phyloP scores from a whole-genome alignment of 1,140 invertebrate genomes.

The Bombus confusus region DNA sequence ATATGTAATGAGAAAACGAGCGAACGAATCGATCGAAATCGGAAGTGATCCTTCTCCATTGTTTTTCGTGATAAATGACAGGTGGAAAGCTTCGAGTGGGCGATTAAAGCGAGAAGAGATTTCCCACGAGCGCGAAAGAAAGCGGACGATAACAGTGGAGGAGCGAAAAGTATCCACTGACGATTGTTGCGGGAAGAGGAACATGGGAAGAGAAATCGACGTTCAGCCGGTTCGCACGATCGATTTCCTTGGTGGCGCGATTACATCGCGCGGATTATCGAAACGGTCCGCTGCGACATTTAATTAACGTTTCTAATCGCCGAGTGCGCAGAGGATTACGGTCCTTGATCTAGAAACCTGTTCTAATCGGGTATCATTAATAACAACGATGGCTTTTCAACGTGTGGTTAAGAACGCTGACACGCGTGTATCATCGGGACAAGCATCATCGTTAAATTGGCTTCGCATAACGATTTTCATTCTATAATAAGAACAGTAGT shows the following conservation, averaged over 20 bases:
- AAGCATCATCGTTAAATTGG: neutral
- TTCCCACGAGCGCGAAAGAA: constrained; percentile 49
- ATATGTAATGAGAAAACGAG: too few relatives aligned
- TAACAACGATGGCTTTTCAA: neutral
- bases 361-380: constrained; percentile 33
- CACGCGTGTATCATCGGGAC: neutral
- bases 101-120: neutral
- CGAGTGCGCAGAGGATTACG: neutral
- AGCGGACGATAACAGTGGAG: neutral
- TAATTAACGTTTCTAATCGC: constrained; percentile 46
- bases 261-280: constrained; percentile 34
- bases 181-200: constrained; percentile 57
- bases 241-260: constrained; percentile 49
- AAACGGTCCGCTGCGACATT: constrained; percentile 29
- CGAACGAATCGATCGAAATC: neutral
- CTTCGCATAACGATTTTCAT: neutral
- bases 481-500: too few relatives aligned
- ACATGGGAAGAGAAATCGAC: constrained; percentile 70
- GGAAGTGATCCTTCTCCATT: too few relatives aligned
- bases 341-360: constrained; percentile 45
- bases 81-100: neutral
- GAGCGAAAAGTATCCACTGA: neutral
- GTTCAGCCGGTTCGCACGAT: constrained; percentile 63
- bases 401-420: neutral
- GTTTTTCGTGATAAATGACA: neutral